These are phyloP conservation scores for Carpatolechia fugitivella DNA, from an alignment of 2,888 invertebrate genomes.

Conservation along the genomic window DNA sequence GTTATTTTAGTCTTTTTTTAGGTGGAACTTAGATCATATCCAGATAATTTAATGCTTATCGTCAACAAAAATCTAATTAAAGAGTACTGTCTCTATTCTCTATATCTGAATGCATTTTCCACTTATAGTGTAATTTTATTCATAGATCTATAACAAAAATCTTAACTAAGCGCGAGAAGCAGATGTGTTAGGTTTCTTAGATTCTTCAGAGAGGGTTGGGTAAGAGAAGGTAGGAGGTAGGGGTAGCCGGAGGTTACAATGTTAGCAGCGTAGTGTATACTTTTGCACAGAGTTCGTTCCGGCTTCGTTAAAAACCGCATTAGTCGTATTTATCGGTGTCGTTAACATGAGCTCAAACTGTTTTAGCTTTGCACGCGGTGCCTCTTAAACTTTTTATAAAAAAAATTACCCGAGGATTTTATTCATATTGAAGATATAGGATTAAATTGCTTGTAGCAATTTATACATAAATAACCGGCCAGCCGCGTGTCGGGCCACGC, in stretches of 20 bases:
- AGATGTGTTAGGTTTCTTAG: background rate
- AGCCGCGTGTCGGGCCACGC: too few species aligned
- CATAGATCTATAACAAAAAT: conserved; percentile 19
- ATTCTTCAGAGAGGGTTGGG: background rate
- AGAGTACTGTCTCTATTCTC: background rate
- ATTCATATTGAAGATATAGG: too few species aligned
- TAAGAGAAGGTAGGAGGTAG: background rate
- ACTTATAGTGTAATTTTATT: conserved; percentile 16
- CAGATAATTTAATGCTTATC: background rate
- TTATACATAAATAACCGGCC: too few species aligned
- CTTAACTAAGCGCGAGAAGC: conserved; percentile 9
- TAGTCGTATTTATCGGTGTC: conserved; percentile 60
- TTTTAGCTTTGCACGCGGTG: conserved; percentile 38
- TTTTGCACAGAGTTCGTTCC: conserved; percentile 27
- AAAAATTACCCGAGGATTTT: too few species aligned
- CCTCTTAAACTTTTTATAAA: conserved; percentile 32
- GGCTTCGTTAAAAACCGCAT: conserved; percentile 60
- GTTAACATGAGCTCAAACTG: conserved; percentile 56
- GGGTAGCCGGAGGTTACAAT: background rate
- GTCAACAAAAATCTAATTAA: background rate
- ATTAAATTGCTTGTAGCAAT: too few species aligned
- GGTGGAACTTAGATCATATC: too few species aligned
- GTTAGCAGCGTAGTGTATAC: background rate
- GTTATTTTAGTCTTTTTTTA: too few species aligned
- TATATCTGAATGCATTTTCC: background rate